Percentiles rank a stretch among this genome's conserved stretches.
phyloP scores from a whole-genome alignment of 2,113 vertebrate genomes.

The Centropus bengalensis region DNA sequence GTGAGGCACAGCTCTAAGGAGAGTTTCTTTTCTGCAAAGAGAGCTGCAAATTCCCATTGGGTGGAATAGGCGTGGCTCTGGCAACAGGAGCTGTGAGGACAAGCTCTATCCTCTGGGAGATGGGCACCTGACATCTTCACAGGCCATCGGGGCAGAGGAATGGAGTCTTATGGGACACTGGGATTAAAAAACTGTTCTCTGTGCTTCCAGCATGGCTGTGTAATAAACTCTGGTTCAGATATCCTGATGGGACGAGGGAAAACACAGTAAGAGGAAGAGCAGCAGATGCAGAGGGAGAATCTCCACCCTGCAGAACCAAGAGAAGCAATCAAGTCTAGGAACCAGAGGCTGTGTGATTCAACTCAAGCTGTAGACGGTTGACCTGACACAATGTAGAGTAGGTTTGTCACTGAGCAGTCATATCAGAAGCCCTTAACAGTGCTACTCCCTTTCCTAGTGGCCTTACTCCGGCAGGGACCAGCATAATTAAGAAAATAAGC shows the following conservation, averaged over 20 bases:
- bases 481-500: no score
- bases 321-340: background rate
- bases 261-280: background rate
- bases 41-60: rapidly evolving
- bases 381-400: background rate
- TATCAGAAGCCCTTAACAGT: background rate
- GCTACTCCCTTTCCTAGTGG: background rate
- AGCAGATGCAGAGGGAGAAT: background rate
- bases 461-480: no score
- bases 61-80: background rate
- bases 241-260: background rate
- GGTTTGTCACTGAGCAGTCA: background rate
- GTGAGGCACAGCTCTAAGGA: background rate
- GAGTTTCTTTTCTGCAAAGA: background rate
- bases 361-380: background rate
- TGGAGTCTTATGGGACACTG: background rate
- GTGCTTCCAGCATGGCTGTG: background rate
- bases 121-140: background rate
- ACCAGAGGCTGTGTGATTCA: background rate
- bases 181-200: background rate
- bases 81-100: background rate
- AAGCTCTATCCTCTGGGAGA: background rate
- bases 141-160: background rate
- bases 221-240: background rate
- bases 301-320: background rate